Percentiles rank a stretch among this genome's conserved stretches.
Evolutionary conservation across 2,797 vertebrate species (phyloP).

Genomic region (Nyctibius grandis): DNA sequence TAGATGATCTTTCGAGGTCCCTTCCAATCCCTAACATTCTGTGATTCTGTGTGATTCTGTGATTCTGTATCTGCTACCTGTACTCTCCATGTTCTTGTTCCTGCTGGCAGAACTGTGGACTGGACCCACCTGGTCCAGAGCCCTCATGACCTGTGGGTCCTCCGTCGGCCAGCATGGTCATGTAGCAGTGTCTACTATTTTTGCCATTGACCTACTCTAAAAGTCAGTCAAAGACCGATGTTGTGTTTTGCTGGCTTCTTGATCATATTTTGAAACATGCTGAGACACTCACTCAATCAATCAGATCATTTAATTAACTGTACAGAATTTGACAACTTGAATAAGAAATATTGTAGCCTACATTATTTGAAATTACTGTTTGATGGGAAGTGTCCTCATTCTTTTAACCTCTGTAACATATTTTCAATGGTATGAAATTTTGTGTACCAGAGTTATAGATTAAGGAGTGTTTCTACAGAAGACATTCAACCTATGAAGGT

Average conservation of each 20-base stretch:
- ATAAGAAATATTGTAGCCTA: neutral
- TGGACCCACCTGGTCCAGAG: neutral
- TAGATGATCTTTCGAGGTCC: too few species aligned
- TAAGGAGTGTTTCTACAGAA: neutral
- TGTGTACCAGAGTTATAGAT: neutral
- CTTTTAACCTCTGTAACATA: neutral
- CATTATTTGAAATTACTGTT: neutral
- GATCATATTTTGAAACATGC: neutral
- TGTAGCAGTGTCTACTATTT: neutral
- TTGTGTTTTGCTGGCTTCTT: neutral
- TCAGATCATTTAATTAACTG: neutral
- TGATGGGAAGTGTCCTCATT: neutral
- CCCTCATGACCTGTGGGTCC: neutral
- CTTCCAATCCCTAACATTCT: too few species aligned
- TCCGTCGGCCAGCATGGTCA: neutral
- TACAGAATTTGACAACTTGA: neutral
- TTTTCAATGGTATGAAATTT: neutral
- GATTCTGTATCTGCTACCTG: neutral
- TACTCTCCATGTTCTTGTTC: neutral
- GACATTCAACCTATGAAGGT: neutral
- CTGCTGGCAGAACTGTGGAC: neutral
- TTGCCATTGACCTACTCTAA: neutral
- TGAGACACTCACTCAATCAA: neutral
- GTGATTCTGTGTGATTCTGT: too few species aligned
- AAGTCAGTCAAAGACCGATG: neutral